A percentile compares a stretch with the other conserved stretches of the same genome.
phyloP scores from a whole-genome alignment of 2,888 invertebrate species.

The Synergus japonicus region DNA sequence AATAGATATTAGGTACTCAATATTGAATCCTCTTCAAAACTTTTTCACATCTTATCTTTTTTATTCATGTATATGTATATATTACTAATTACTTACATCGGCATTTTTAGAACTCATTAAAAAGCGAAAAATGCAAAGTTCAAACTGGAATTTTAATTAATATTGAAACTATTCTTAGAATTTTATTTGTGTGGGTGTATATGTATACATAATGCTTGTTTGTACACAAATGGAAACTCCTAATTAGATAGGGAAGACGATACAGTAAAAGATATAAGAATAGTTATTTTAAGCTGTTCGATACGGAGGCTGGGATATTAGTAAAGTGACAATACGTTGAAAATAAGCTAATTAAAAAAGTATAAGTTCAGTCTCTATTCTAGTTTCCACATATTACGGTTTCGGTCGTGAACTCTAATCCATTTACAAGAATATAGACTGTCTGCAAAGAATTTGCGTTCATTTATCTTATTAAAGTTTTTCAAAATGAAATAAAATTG shows the following conservation, averaged over 20 bases:
- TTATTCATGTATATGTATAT: no score
- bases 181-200: neutral
- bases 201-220: neutral
- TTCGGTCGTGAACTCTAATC: slow-evolving; percentile 34
- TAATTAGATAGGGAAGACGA: neutral
- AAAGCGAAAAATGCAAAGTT: no score
- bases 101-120: no score
- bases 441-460: neutral
- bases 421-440: slow-evolving; percentile 15
- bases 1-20: no score
- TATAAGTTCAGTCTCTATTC: neutral
- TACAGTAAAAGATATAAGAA: neutral
- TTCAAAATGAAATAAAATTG: neutral
- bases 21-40: no score
- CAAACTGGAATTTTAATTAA: no score
- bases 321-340: neutral
- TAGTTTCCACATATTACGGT: neutral
- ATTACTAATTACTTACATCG: no score
- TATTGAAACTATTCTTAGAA: neutral
- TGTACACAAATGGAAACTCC: neutral
- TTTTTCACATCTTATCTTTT: no score
- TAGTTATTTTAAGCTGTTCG: neutral
- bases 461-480: neutral
- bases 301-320: neutral
- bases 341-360: neutral